Base-by-base conservation (phyloP, 2,797 vertebrate genomes). In the Poeciliopsis infans region DNA sequence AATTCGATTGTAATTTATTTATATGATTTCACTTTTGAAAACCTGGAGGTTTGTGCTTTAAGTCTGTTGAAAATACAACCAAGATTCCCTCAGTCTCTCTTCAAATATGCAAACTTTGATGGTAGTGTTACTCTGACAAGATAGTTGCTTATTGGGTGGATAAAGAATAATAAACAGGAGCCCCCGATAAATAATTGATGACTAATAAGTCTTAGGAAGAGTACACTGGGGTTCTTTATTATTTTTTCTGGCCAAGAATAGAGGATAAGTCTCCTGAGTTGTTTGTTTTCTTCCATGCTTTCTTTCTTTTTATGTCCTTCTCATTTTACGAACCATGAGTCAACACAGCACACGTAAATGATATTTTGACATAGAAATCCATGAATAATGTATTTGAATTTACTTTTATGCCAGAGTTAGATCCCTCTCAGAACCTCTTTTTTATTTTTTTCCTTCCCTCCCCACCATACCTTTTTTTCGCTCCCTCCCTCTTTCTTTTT, bases 361-460 rank as follows among this genome's bases (percentile, higher is more conserved):
- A 94, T 95, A 94, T 95, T 95, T 95, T 95, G 93, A 95, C 95
- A 94, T 93, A 94, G 91, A 92, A 92, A 92, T 80, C 89, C 92
- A 94, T 95, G 94, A 94, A 95, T 95, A 94, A 95, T 95, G 92
- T 90, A 95, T 94, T 91, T 90, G 90, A 94, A 95, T 95, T 94
- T 94, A 95, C 93, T 95, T 95, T 94, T 94, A 94, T 95, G 93
- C 93, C 84, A 85, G 92, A 93, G 92, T 93, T 92, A 92, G 93
- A 92, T 91, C 92, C 87, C 87, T 92, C 89, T 91, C 88, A 81
- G 87, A 86, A 89, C 75, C 87, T 88, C n/a, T 2, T 70, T 70
- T 70, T 68, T 61, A 59, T 83, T 83, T 81, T 82, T 81, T 77
- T 84, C 64, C 80, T 74, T 85, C 78, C 87, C 85, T 79, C 89